Base-by-base conservation (phyloP, 1,140 invertebrate genomes). In the Tachypleus tridentatus region DNA sequence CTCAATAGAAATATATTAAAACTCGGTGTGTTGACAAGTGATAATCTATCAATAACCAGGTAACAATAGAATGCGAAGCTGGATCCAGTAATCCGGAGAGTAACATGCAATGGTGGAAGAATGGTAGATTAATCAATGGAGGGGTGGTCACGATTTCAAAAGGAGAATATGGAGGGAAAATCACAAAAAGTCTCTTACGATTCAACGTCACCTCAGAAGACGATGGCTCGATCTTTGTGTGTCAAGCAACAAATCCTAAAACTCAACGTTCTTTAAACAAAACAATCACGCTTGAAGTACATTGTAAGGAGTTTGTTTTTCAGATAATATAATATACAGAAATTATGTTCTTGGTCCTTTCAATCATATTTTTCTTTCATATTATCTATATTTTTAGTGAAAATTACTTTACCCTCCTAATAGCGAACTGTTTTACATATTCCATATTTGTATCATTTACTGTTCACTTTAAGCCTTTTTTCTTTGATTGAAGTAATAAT, bases 71-170 rank as follows among this genome's bases (percentile, higher is more conserved):
- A 62, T 98, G 95, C 74, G 87, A 92, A 73, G 89, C 92, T 3
- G 87, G 87, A 56, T 91, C 90, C 52, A 94, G 92, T 75, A 97
- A 97, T 79, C 95, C 95, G 10, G 85, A 90, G 3, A 89, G 93
- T 3, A 84, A 85, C 67, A 83, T 98, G 69, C 88, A 86, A 0
- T 98, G 94, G 93, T 91, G 89, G 85, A 83, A 87, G 65, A 85
- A 89, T 70, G 90, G 89, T 8, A 87, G 88, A 66, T 84, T 85
- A 65, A 86, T 89, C 60, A 50, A 77, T 77, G 82, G 80, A 64
- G 83, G 83, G 58, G 85, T 85, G 29, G 86, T 86, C 75, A 81
- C 85, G 49, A 89, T 88, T 29, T 81, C 87, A 29, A 29, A 29
- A 29, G 29, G 29, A 29, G 29, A 29, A 29, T 84, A 91, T 76